These are phyloP conservation scores for Peromyscus eremicus DNA, from an alignment of 2,797 vertebrate genomes.

Conservation along the genomic window DNA sequence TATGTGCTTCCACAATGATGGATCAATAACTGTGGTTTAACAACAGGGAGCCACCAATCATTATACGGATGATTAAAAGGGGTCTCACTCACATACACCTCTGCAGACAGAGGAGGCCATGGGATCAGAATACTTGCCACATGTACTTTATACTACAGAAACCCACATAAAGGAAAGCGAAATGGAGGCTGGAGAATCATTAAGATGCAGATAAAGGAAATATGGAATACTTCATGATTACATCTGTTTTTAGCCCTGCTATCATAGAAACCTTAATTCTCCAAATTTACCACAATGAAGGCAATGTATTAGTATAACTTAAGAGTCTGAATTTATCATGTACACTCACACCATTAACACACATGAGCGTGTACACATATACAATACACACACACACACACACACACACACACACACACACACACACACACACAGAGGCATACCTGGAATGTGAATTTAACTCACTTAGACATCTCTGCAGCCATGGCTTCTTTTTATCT, in stretches of 20 bases:
- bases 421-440: neutral
- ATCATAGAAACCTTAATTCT: neutral
- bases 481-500: neutral
- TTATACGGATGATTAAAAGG: constrained; percentile 85
- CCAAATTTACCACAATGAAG: constrained; percentile 34
- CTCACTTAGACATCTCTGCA: neutral
- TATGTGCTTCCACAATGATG: constrained; percentile 81
- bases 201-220: constrained; percentile 45
- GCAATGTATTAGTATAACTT: neutral
- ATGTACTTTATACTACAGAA: constrained; percentile 68
- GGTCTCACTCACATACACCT: constrained; percentile 78
- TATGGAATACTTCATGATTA: neutral
- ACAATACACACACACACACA: neutral
- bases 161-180: constrained; percentile 44
- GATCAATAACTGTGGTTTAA: constrained; percentile 88
- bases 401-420: neutral
- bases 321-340: neutral
- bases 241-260: neutral
- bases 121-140: constrained; percentile 75
- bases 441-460: neutral
- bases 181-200: neutral
- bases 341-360: neutral
- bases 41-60: constrained; percentile 86
- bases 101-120: constrained; percentile 78
- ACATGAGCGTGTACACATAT: neutral